A percentile compares a stretch with the other conserved stretches of the same genome.
Conservation (phyloP, 2,797 vertebrate genomes). For the Poliocrania exsul region DNA sequence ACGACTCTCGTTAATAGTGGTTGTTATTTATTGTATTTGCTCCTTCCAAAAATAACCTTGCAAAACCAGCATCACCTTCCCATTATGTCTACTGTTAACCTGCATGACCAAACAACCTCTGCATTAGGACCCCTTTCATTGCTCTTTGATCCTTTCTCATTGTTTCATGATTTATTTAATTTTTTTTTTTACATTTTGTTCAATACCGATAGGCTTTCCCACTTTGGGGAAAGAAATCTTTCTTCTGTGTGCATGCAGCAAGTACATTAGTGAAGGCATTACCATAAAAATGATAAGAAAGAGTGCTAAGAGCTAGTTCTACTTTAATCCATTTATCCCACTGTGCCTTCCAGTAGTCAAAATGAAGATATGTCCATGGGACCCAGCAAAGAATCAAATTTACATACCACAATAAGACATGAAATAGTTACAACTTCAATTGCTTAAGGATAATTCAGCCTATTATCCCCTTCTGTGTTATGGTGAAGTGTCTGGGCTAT, state of each 20-base stretch:
- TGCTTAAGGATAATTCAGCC: conserved; percentile 55
- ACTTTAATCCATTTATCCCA: conserved; percentile 58
- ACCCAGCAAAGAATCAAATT: conserved; percentile 48
- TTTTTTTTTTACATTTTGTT: background rate
- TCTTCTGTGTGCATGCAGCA: background rate
- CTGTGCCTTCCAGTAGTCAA: conserved; percentile 40
- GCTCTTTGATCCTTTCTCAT: background rate
- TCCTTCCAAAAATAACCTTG: background rate
- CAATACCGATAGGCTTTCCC: background rate
- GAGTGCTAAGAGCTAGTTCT: conserved; percentile 31
- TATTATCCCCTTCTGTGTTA: conserved; percentile 44
- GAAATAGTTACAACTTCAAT: conserved; percentile 53
- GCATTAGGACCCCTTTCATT: background rate
- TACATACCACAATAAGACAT: conserved; percentile 48
- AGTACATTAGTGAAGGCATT: conserved; percentile 25
- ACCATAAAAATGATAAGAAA: conserved; percentile 60
- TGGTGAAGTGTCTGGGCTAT: background rate
- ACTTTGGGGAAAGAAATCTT: background rate
- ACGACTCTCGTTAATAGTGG: background rate
- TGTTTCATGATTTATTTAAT: background rate
- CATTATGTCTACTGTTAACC: background rate
- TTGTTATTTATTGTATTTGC: background rate
- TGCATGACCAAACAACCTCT: background rate
- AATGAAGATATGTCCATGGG: conserved; percentile 56
- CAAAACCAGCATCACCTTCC: background rate